Evolutionary conservation across 2,888 invertebrate genomes (phyloP).

Genomic region (Scaptomyza caliginosa): DNA sequence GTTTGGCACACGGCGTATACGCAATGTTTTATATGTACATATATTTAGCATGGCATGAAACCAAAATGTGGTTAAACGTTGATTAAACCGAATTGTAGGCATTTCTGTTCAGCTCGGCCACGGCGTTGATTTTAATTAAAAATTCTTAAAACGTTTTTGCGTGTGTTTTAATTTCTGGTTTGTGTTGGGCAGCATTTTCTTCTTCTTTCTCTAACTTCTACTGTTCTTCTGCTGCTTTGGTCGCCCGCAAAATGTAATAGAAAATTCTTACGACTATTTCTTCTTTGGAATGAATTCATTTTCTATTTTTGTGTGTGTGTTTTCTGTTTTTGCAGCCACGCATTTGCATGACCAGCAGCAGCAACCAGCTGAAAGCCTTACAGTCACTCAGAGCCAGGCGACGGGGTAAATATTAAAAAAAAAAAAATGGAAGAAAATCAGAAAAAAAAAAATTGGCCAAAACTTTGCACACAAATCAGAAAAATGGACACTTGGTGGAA

Average conservation of each 20-base stretch:
- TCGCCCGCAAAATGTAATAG: conserved; percentile 69
- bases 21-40: conserved; percentile 18
- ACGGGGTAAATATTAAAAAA: conserved; percentile 31
- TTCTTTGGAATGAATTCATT: conserved; percentile 73
- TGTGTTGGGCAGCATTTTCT: conserved; percentile 45
- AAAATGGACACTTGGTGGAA: conserved; percentile 79
- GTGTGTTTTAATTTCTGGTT: conserved; percentile 76
- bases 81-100: conserved; percentile 64
- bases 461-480: conserved; percentile 77
- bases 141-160: conserved; percentile 72
- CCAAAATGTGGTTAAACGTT: conserved; percentile 48
- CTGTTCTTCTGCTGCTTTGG: conserved; percentile 5
- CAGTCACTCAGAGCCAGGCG: conserved; percentile 42
- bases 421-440: conserved; percentile 3
- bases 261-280: conserved; percentile 76
- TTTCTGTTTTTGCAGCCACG: conserved; percentile 25
- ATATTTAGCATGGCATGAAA: background rate
- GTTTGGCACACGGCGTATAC: conserved; percentile 27
- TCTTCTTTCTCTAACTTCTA: conserved; percentile 18
- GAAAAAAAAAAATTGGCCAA: conserved; percentile 35
- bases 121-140: conserved; percentile 69
- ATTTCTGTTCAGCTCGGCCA: conserved; percentile 17
- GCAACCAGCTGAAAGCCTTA: conserved; percentile 28
- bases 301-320: conserved; percentile 68
- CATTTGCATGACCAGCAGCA: conserved; percentile 66